Evolutionary conservation across 2,888 invertebrate species (phyloP), one percentile per base, ranked within the genome.

Genomic region (Orthonevra nobilis): DNA sequence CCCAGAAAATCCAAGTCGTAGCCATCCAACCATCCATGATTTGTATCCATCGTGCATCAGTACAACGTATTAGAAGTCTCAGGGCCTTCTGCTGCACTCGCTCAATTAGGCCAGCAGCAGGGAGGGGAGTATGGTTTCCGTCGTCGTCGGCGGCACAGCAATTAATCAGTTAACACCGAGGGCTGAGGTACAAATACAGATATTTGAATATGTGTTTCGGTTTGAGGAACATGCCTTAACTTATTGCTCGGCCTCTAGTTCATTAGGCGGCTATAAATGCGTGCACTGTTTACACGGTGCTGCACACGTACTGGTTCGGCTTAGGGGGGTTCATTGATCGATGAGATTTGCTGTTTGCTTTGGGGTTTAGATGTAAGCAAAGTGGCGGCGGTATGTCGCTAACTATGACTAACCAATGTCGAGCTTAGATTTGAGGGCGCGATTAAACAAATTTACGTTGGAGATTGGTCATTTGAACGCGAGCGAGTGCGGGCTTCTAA

Each of bases 151-250:
- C 61, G 54, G 54, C 42, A 30, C 61, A 44, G 61, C 42, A 63
- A 75, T 75, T 75, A 70, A 70, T 75, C 63, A 75, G 70, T 56
- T 75, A 42, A 40, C 69, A 44, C 28, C 30, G 15, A 15, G 26
- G 32, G 30, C 30, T 7, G 19, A 1, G 52, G 58, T n/a, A n/a
- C n/a, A n/a, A n/a, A n/a, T n/a, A n/a, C n/a, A n/a, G 1, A 50
- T 54, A 61, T 46, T 74, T 61, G 74, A 52, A 60, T 50, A 56
- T 30, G n/a, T n/a, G 48, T 34, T 14, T 26, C 12, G 60, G 44
- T 54, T 74, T 61, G 54, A 17, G 17, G 40, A 23, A 10, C 32
- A 56, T 46, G 44, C 10, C 46, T 38, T 20, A 38, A 44, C 40
- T 42, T 26, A 32, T 36, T 63, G 56, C 19, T 28, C 10, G 20